Evolutionary conservation across 2,797 vertebrate species (phyloP), one percentile per base, ranked within the genome.

Genomic region (Sebastes hopkinsi): DNA sequence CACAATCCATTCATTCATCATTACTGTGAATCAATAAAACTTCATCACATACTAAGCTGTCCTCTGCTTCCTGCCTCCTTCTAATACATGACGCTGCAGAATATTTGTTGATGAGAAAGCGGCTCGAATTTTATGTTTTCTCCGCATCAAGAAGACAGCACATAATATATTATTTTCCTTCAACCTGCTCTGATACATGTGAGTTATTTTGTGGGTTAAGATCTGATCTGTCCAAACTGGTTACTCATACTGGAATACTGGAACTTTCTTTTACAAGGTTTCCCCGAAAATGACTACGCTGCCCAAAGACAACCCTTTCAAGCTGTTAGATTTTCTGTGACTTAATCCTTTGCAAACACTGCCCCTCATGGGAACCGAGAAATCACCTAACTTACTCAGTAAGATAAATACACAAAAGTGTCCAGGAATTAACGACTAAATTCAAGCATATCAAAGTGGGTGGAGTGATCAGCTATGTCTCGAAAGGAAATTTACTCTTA

Each of bases 1-100:
- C 70, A 83, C 65, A 83, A 88, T 80, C 65, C 86, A 87, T 90
- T 91, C 92, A 92, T 93, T 91, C 84, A 93, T 94, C 93, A 95
- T 93, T 90, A 95, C 94, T 95, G 94, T 95, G 95, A 95, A 95
- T 95, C 92, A 95, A 95, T 95, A 94, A 95, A 95, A 91, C 86
- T 86, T 85, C 84, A 90, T 92, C 92, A 92, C 87, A 90, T 81
- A 89, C 84, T 77, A 84, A 89, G 58, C 65, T 77, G 75, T 83
- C 76, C 22, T 77, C 72, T 72, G 69, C 70, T 83, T 91, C 77
- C 78, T 89, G 88, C 42, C 76, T 91, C 72, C 8, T 90, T 30
- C 68, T 72, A 70, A 78, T 79, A 61, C 72, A 76, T 74, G 67
- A 87, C 20, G 3, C 76, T 75, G 76, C 76, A 70, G 36, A 87